Base-by-base conservation (phyloP, 2,797 vertebrate species). In the Falco concolor region DNA sequence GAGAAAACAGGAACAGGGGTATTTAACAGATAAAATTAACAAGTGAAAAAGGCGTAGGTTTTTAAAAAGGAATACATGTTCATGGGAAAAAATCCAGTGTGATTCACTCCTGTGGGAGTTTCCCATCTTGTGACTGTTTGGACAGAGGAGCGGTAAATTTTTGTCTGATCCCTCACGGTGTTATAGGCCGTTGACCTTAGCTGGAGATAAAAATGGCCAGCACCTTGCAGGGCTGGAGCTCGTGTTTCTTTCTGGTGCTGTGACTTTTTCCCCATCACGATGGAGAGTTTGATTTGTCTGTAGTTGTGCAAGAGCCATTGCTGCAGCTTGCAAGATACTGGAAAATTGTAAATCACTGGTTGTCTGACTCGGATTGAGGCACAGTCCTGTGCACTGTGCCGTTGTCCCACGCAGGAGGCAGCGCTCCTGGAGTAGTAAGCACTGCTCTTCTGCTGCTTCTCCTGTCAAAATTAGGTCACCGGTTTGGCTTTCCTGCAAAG, bases 381-480 rank as follows among this genome's bases (percentile, higher is more conserved):
- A 38, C 25, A 25, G 2, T 76, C 72, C 84, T 15, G 42, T 10
- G 5, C 0, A 0, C 72, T 63, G 44, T 21, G 34, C 1, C 4
- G 50, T 61, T 79, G 79, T 64, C 52, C 60, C 32, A 14, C 3
- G 5, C n/a, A 15, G 47, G 25, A 45, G 75, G 45, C 38, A 25
- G 30, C 23, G 34, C 45, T 75, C n/a, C 61, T 63, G 83, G 30
- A 74, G 40, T 40, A 74, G 5, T 20, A 47, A 70, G 20, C 3
- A 0, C 34, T 57, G 0, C n/a, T 74, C 87, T 70, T 47, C 24
- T 91, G 40, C 70, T 73, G 1, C 34, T 67, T 67, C 30, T 68
- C 25, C 47, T 81, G 22, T 86, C 50, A 61, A 34, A 85, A 52
- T 74, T 14, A 74, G 64, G 38, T 72, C 59, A 28, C 25, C 8